Conservation (phyloP, 64 coral and sea anemone genomes). For the Acropora tenuis region DNA sequence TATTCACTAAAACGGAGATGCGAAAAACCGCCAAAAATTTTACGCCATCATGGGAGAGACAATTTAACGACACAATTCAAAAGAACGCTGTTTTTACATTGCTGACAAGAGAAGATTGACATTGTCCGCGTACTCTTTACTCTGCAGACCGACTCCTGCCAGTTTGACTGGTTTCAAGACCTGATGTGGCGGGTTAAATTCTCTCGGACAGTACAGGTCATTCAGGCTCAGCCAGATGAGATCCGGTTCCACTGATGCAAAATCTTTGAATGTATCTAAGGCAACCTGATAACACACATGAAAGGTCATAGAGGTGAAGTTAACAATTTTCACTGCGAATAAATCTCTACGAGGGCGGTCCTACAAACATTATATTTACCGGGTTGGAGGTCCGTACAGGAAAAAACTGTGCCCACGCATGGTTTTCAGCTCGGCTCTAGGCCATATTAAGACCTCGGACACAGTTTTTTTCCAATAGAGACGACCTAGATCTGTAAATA, state of each 20-base stretch:
- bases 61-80: neutral
- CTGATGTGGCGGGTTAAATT: conserved; percentile 34
- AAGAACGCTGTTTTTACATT: neutral
- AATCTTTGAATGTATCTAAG: conserved; percentile 40
- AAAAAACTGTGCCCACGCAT: too few relatives aligned
- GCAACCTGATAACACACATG: conserved; percentile 33
- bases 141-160: conserved; percentile 2
- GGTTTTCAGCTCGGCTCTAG: too few relatives aligned
- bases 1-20: too few relatives aligned
- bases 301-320: neutral
- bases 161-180: conserved; percentile 17
- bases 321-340: too few relatives aligned
- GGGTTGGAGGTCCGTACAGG: too few relatives aligned
- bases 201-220: conserved; percentile 42
- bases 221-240: conserved; percentile 71
- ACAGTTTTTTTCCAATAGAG: too few relatives aligned
- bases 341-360: too few relatives aligned
- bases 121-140: conserved; percentile 45
- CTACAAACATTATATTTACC: too few relatives aligned
- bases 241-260: conserved; percentile 64
- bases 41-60: too few relatives aligned
- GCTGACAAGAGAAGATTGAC: conserved; percentile 2
- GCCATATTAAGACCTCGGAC: too few relatives aligned
- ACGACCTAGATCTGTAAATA: too few relatives aligned
- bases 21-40: too few relatives aligned